Evolutionary conservation across 2,888 invertebrate species (phyloP).

Genomic region (Linyphia triangularis): DNA sequence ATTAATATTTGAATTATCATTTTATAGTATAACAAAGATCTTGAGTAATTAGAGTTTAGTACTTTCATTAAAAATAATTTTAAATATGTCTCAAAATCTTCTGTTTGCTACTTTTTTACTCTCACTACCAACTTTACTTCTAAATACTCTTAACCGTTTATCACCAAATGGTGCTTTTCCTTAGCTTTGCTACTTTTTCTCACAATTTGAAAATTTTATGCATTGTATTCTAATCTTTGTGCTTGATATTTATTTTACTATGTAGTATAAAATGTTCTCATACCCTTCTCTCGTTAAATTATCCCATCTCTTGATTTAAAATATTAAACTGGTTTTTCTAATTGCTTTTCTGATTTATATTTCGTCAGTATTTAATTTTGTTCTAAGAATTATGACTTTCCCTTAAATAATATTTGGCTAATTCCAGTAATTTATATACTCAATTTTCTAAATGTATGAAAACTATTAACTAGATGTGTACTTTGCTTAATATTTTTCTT

Average conservation of each 20-base stretch:
- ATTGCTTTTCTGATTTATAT: not conserved
- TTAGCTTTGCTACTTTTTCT: constrained; percentile 19
- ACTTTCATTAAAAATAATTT: too few relatives aligned
- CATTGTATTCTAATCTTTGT: constrained; percentile 2
- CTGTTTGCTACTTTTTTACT: constrained; percentile 60
- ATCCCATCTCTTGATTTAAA: too few relatives aligned
- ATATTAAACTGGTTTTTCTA: too few relatives aligned
- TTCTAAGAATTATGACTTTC: not conserved
- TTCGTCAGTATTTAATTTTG: not conserved
- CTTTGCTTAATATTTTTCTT: constrained; percentile 27
- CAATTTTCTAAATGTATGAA: not conserved
- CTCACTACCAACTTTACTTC: constrained; percentile 59
- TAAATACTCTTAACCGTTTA: constrained; percentile 35
- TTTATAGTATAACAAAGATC: too few relatives aligned
- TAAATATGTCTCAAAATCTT: not conserved
- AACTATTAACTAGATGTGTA: not conserved
- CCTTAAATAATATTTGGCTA: not conserved
- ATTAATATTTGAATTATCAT: too few relatives aligned
- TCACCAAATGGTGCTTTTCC: constrained; percentile 62
- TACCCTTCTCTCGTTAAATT: not conserved
- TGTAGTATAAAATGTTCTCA: not conserved
- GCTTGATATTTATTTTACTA: not conserved
- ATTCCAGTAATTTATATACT: not conserved
- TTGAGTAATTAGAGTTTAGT: too few relatives aligned
- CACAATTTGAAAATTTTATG: constrained; percentile 12